A percentile compares a stretch with the other conserved stretches of the same genome.
Conservation (phyloP, 2,113 vertebrate species). For the Lampris megalopsis region DNA sequence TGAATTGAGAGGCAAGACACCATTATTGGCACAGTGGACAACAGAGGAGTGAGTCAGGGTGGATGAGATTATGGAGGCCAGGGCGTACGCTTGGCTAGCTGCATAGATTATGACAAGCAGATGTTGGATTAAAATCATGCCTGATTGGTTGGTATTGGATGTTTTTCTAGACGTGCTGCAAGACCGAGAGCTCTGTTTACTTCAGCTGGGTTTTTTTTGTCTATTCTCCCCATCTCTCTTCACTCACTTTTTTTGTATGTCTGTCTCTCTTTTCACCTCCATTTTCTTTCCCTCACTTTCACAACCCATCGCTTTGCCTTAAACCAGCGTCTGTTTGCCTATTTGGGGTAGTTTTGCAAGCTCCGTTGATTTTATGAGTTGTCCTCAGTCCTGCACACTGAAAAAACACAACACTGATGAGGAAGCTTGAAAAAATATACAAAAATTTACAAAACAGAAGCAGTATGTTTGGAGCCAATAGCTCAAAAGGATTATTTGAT, state of each 20-base stretch:
- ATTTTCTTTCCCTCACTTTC: neutral
- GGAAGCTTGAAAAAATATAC: neutral
- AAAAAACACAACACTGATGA: neutral
- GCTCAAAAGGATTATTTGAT: too few relatives aligned
- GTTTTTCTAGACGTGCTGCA: conserved; percentile 54
- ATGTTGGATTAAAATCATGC: conserved; percentile 68
- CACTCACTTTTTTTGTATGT: too few relatives aligned
- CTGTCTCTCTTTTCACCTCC: neutral
- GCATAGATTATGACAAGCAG: conserved; percentile 69
- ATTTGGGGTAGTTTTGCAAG: neutral
- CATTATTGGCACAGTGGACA: conserved; percentile 12
- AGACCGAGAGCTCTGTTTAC: conserved; percentile 34
- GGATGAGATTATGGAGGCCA: conserved; percentile 43
- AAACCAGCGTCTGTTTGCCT: neutral
- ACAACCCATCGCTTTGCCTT: neutral
- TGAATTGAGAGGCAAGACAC: conserved; percentile 14
- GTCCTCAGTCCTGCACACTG: neutral
- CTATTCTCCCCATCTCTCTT: conserved; percentile 5
- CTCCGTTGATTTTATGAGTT: neutral
- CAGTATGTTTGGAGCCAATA: too few relatives aligned
- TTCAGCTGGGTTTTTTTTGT: conserved; percentile 7
- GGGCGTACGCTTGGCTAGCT: conserved; percentile 56
- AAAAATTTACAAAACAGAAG: too few relatives aligned
- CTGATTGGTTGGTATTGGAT: conserved; percentile 67
- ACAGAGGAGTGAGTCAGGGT: conserved; percentile 18